Evolutionary conservation across 2,888 invertebrate species (phyloP).

Genomic region (Ctenicera cuprea): DNA sequence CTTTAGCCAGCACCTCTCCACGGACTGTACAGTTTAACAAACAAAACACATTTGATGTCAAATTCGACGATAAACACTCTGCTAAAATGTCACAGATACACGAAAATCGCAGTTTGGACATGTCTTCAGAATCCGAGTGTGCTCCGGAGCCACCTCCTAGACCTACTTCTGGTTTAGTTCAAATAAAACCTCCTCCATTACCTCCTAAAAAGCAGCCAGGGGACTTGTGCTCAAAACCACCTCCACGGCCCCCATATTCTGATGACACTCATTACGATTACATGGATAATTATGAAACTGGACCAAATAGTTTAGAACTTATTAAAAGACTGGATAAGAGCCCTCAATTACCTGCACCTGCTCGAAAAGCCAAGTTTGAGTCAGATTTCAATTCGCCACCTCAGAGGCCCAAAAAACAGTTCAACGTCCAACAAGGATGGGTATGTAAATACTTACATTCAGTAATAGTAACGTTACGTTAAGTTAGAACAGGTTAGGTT

Average conservation of each 20-base stretch:
- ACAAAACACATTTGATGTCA: conserved; percentile 71
- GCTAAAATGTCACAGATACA: conserved; percentile 60
- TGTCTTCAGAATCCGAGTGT: conserved; percentile 69
- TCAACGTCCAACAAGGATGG: conserved; percentile 56
- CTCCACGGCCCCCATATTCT: conserved; percentile 78
- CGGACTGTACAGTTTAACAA: conserved; percentile 62
- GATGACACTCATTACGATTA: conserved; percentile 76
- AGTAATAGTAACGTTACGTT: too few species aligned
- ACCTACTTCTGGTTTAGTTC: conserved; percentile 75
- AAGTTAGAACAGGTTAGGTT: too few species aligned
- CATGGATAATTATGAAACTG: conserved; percentile 73
- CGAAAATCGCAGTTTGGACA: conserved; percentile 68
- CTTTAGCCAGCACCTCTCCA: conserved; percentile 53
- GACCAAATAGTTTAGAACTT: conserved; percentile 62
- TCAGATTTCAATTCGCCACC: conserved; percentile 70
- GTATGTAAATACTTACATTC: conserved; percentile 49
- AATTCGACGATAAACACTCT: conserved; percentile 63
- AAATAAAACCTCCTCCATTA: conserved; percentile 83
- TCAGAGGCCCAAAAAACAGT: conserved; percentile 69
- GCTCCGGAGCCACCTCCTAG: conserved; percentile 83
- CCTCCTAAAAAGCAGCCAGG: conserved; percentile 82
- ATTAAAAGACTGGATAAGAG: conserved; percentile 67
- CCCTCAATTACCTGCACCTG: conserved; percentile 79
- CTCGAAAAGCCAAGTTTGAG: conserved; percentile 74
- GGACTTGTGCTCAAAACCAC: conserved; percentile 78